Evolutionary conservation across 2,888 invertebrate species (phyloP).

Genomic region (Darwinula stevensoni): DNA sequence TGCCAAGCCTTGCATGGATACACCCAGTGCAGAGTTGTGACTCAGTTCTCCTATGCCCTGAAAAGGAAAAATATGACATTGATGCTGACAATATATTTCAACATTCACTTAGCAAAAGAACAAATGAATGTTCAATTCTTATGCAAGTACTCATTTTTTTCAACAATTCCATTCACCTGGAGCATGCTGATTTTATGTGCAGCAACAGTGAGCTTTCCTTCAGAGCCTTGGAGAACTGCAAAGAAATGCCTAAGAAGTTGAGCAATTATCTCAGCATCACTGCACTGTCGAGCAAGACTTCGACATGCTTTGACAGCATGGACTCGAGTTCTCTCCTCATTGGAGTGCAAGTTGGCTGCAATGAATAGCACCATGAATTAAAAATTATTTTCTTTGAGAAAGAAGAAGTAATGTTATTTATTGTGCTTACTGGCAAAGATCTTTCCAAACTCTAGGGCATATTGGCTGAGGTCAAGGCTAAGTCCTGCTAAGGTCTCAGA

Average conservation of each 20-base stretch:
- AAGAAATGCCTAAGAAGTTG: constrained; percentile 32
- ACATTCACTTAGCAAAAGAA: too few relatives aligned
- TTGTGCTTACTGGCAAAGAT: constrained; percentile 33
- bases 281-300: constrained; percentile 37
- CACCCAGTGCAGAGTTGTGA: constrained; percentile 30
- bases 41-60: constrained; percentile 39
- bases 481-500: constrained; percentile 39
- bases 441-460: constrained; percentile 46
- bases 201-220: constrained; percentile 63
- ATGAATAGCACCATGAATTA: constrained; percentile 10
- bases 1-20: constrained; percentile 26
- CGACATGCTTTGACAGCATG: constrained; percentile 42
- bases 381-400: constrained; percentile 6
- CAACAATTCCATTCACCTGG: constrained; percentile 28
- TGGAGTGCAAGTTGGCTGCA: constrained; percentile 54
- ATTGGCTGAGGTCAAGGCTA: constrained; percentile 40
- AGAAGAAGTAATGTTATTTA: too few relatives aligned
- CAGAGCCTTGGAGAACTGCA: constrained; percentile 51
- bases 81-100: too few relatives aligned
- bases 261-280: constrained; percentile 30
- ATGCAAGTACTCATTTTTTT: too few relatives aligned
- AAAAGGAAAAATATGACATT: constrained; percentile 1
- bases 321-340: constrained; percentile 40
- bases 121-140: too few relatives aligned
- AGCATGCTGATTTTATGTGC: constrained; percentile 65